Base-by-base conservation (phyloP, 2,888 invertebrate species). In the Caprella mutica region DNA sequence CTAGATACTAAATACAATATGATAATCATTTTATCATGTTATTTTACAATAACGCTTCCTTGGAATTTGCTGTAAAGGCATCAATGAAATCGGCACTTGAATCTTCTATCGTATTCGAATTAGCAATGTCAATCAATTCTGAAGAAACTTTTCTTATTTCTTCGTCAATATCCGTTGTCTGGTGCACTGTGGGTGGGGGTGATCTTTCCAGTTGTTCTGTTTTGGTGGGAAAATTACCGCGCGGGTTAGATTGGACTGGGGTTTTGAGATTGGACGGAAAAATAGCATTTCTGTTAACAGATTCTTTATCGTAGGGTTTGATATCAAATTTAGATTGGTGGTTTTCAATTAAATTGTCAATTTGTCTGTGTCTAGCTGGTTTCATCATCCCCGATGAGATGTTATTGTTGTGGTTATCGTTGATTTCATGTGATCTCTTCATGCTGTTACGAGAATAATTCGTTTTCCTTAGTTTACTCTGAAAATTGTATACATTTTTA, bases 381-480 rank as follows among this genome's bases (percentile, higher is more conserved):
- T n/a, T n/a, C n/a, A n/a, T n/a, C n/a, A n/a, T n/a, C n/a, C n/a
- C n/a, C n/a, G n/a, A n/a, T n/a, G n/a, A 4, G 26, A 21, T 3
- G 14, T 44, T 44, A 17, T 5, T 17, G 14, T 43, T 21, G 46
- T 46, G 6, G 27, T 46, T 12, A 30, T 29, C 24, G 3, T 5
- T 21, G 12, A 17, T 24, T 21, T n/a, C 19, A 19, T 56, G 50
- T 1, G 26, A 38, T 4, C 60, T 38, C 53, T 81, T 82, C 76
- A 84, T 78, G 1, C 84, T 84, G 8, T 81, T 81, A 62, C 83
- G 76, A 66, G 81, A 78, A 69, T 80, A 77, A 61, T 84, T 83
- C 0, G 89, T 89, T 73, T 87, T 87, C 65, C 87, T 79, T 66
- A 89, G 73, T 85, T 81, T 80, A 14, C 85, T 86, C 78, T 77